These are phyloP conservation scores for Smutsia gigantea DNA, from an alignment of 2,797 vertebrate species.

Conservation along the genomic window DNA sequence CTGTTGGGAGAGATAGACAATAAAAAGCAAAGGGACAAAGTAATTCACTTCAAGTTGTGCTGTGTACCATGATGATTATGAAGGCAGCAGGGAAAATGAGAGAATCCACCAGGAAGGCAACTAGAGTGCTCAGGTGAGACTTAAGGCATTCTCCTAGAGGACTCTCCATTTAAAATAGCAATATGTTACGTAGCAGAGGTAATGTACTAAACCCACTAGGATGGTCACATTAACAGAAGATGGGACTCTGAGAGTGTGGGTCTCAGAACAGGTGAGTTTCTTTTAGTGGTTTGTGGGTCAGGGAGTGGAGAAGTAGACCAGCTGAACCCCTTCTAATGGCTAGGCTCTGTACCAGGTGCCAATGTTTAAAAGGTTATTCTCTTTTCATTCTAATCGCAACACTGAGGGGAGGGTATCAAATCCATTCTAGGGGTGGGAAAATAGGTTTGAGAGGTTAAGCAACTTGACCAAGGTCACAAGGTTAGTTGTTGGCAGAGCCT, in stretches of 20 bases:
- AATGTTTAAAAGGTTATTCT: neutral
- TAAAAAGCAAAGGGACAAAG: neutral
- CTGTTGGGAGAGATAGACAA: neutral
- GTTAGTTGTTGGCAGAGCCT: neutral
- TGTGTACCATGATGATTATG: constrained; percentile 43
- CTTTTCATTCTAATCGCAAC: neutral
- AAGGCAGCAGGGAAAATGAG: neutral
- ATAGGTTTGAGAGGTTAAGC: neutral
- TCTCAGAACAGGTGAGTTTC: neutral
- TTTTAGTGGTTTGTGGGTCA: neutral
- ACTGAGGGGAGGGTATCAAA: neutral
- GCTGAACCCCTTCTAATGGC: neutral
- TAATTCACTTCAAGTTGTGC: constrained; percentile 21
- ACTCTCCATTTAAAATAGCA: constrained; percentile 35
- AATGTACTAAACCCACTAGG: constrained; percentile 15
- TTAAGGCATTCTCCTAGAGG: neutral
- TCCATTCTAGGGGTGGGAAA: neutral
- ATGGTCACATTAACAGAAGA: constrained; percentile 8
- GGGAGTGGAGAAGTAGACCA: neutral
- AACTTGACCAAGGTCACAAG: neutral
- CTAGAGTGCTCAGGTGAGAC: neutral
- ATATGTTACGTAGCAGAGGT: neutral
- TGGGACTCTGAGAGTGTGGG: neutral
- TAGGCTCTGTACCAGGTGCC: neutral
- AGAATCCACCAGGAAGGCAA: neutral